Conservation (phyloP, 2,797 vertebrate species). For the Karalla daura region DNA sequence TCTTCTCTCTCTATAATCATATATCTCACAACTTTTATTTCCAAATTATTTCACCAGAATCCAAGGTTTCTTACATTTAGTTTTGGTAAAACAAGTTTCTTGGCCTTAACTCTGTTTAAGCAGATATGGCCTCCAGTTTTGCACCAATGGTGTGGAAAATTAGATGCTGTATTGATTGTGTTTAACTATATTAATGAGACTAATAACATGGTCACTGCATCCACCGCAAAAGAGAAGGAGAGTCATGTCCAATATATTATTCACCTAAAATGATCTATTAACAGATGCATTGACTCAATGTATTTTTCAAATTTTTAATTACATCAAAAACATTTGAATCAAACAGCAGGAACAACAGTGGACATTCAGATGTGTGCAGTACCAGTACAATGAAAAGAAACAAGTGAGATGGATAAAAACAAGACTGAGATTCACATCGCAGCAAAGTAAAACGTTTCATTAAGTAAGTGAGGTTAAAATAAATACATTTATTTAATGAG, state of each 20-base stretch:
- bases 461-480: constrained; percentile 42
- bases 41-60: not conserved
- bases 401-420: constrained; percentile 27
- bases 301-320: constrained; percentile 44
- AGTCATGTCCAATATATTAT: not conserved
- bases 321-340: constrained; percentile 36
- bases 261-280: not conserved
- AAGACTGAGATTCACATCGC: constrained; percentile 30
- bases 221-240: not conserved
- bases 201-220: not conserved
- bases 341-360: constrained; percentile 11
- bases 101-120: not conserved
- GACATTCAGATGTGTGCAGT: constrained; percentile 14
- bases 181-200: not conserved
- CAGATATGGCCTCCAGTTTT: too few relatives aligned
- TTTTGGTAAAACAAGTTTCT: not conserved
- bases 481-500: constrained; percentile 43
- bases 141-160: too few relatives aligned
- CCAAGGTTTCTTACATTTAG: too few relatives aligned
- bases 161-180: not conserved
- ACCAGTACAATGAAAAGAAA: constrained; percentile 40
- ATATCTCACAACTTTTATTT: not conserved
- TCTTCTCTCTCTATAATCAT: not conserved
- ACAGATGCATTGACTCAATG: not conserved
- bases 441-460: constrained; percentile 26